Percentiles rank a stretch among this genome's conserved stretches.
These are phyloP conservation scores for Machimus rusticus DNA, from an alignment of 2,888 invertebrate genomes.

Conservation along the genomic window DNA sequence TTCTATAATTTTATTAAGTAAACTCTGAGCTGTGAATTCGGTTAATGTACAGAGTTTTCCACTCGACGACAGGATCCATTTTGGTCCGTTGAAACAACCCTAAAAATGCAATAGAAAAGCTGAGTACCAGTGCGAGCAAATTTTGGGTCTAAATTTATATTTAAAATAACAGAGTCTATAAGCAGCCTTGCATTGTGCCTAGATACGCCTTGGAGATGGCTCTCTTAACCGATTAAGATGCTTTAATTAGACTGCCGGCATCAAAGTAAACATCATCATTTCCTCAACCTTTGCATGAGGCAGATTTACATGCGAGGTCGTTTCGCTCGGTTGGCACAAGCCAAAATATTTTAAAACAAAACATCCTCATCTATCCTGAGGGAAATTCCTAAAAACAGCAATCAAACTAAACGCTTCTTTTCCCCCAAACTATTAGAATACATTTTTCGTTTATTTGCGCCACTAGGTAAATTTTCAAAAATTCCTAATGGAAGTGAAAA, in stretches of 20 bases:
- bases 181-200: neutral
- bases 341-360: conserved; percentile 20
- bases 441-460: neutral
- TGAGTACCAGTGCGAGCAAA: neutral
- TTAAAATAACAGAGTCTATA: neutral
- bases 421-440: neutral
- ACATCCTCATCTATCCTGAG: neutral
- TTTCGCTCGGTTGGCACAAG: neutral
- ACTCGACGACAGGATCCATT: neutral
- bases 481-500: conserved; percentile 12
- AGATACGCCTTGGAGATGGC: neutral
- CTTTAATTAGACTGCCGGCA: neutral
- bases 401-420: conserved; percentile 6
- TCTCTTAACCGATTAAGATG: neutral
- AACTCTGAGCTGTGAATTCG: neutral
- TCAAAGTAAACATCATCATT: neutral
- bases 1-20: conserved; percentile 51
- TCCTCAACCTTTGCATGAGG: neutral
- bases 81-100: neutral
- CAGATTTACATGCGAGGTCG: neutral
- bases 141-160: neutral
- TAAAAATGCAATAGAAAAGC: neutral
- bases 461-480: neutral
- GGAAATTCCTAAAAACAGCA: neutral
- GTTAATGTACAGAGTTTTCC: neutral